Evolutionary conservation across 2,113 vertebrate genomes (phyloP).

Genomic region (Colossoma macropomum): DNA sequence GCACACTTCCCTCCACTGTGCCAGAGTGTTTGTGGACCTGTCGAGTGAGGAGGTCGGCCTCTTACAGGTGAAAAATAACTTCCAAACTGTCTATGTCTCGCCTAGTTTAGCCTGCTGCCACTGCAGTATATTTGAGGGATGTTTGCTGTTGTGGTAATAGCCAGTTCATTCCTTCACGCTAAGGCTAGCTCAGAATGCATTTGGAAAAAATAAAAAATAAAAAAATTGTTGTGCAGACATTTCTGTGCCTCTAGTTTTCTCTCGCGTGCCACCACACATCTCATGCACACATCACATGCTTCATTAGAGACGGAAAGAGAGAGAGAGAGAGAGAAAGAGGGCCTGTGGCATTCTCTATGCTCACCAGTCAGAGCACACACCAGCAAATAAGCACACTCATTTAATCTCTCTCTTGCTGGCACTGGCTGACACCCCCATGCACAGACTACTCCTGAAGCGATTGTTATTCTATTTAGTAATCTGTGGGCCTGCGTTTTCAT

Average conservation of each 20-base stretch:
- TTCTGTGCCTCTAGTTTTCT: conserved; percentile 21
- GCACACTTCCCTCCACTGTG: conserved; percentile 13
- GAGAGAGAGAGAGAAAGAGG: conserved; percentile 34
- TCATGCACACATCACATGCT: conserved; percentile 41
- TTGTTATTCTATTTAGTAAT: conserved; percentile 73
- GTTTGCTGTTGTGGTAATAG: conserved; percentile 8
- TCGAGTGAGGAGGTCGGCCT: neutral
- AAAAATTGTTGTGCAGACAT: conserved; percentile 9
- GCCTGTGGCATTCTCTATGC: conserved; percentile 36
- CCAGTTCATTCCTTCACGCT: neutral
- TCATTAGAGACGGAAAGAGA: conserved; percentile 51
- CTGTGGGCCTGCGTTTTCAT: conserved; percentile 66
- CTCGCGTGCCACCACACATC: conserved; percentile 46
- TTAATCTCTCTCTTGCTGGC: conserved; percentile 42
- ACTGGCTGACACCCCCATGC: conserved; percentile 22
- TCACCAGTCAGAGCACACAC: conserved; percentile 48
- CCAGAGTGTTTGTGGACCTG: neutral
- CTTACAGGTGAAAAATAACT: conserved; percentile 13
- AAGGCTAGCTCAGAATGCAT: conserved; percentile 1
- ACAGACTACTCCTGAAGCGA: conserved; percentile 56
- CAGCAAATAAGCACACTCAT: conserved; percentile 61
- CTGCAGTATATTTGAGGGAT: neutral
- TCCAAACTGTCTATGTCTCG: conserved; percentile 2
- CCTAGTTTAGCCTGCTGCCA: neutral
- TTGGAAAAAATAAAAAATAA: neutral